Evolutionary conservation across 2,888 invertebrate species (phyloP), one percentile per base, ranked within the genome.

Genomic region (Entomobrya proxima): DNA sequence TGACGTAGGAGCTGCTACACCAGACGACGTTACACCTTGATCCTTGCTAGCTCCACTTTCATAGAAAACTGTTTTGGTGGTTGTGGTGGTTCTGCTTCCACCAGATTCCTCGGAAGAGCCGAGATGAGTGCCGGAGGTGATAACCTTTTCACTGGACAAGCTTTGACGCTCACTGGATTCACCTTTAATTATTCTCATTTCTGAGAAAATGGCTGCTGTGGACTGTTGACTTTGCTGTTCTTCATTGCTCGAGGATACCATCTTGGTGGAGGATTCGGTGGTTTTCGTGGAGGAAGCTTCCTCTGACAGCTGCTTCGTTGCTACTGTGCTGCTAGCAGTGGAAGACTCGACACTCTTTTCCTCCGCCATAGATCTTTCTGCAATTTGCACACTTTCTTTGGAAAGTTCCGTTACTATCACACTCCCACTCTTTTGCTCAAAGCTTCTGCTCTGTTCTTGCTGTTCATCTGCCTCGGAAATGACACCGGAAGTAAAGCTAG

Each of bases 401-500:
- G 76, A 50, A 1, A 47, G 30, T 0, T 55, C 47, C 9, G 27
- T 64, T 27, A 44, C 64, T 32, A 6, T 30, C 50, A 30, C 40
- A 9, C 30, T 52, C n/a, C 35, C 44, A 21, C 58, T 40, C 37
- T 55, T 74, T 35, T 78, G 78, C 50, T 75, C 76, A 1, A 55
- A 27, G 37, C 74, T 40, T 44, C 44, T 69, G 21, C 6, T 44
- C 55, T 81, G 77, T 9, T 79, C 44, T 24, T 86, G 76, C 6
- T 86, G 79, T 15, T 87, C 87, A 61, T 85, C 87, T 0, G 81
- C 11, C 37, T 87, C 85, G 6, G 87, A 88, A 18, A 82, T 72
- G 21, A 88, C 67, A 5, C 88, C 88, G 13, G 88, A 88, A 9
- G 88, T 88, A 30, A 82, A 80, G 18, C 86, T 86, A 2, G 86